A percentile compares a stretch with the other conserved stretches of the same genome.
These are phyloP conservation scores for Leptopilina boulardi DNA, from an alignment of 1,140 invertebrate genomes.

Conservation along the genomic window DNA sequence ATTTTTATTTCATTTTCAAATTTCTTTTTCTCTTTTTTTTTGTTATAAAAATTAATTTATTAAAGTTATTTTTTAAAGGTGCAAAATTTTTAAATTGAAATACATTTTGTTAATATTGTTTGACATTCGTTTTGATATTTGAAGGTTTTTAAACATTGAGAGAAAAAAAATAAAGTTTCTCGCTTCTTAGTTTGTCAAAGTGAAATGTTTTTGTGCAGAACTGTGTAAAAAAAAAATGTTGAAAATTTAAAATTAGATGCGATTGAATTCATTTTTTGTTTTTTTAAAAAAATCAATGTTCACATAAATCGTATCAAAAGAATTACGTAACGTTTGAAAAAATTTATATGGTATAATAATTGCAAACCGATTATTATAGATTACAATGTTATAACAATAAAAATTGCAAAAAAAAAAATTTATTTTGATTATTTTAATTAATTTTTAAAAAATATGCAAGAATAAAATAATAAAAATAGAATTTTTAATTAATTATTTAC, in stretches of 20 bases:
- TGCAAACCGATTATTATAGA: not conserved
- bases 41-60: no score
- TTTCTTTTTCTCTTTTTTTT: no score
- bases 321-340: not conserved
- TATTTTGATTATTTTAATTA: not conserved
- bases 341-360: not conserved
- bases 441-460: no score
- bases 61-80: no score
- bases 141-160: not conserved
- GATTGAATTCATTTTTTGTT: conserved; percentile 5
- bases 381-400: not conserved
- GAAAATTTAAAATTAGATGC: conserved; percentile 16
- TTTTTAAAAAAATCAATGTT: not conserved
- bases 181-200: not conserved
- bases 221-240: not conserved
- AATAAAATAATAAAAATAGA: no score
- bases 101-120: no score
- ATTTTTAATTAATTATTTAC: no score
- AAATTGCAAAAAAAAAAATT: not conserved
- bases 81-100: no score
- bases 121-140: not conserved
- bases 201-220: conserved; percentile 4
- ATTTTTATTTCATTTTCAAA: no score
- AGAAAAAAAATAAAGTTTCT: not conserved
- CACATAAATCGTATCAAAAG: not conserved